These are phyloP conservation scores for Aethes cnicana DNA, from an alignment of 2,888 invertebrate genomes.

Conservation along the genomic window DNA sequence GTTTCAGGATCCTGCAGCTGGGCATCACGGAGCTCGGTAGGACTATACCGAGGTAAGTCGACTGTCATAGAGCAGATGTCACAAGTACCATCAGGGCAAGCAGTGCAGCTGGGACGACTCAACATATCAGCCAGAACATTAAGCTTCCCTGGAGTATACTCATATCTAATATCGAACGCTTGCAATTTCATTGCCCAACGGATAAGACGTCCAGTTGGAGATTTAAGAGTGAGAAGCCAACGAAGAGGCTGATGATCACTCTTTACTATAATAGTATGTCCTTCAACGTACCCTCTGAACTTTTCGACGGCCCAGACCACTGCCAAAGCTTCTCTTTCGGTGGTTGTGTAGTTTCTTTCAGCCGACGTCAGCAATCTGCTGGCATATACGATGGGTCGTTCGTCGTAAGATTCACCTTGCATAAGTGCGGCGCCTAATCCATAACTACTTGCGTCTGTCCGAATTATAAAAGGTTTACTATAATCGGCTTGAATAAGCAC, in stretches of 20 bases:
- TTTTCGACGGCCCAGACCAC: conserved; percentile 14
- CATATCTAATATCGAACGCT: conserved; percentile 1
- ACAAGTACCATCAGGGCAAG: no score
- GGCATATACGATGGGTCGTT: conserved; percentile 20
- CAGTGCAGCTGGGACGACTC: no score
- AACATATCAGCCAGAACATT: conserved; percentile 52
- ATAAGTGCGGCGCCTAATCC: conserved; percentile 33
- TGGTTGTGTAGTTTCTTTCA: conserved; percentile 51
- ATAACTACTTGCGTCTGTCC: conserved; percentile 45
- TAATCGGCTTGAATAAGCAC: conserved; percentile 35
- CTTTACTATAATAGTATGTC: conserved; percentile 50
- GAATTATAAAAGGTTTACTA: conserved; percentile 38
- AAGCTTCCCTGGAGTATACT: conserved; percentile 35
- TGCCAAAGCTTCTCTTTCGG: conserved; percentile 45
- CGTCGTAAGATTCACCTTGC: conserved; percentile 24
- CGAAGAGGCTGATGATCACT: conserved; percentile 54
- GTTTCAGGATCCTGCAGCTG: conserved; percentile 19
- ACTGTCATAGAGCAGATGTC: background rate
- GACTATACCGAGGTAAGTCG: background rate
- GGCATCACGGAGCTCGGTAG: conserved; percentile 5
- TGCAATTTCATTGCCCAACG: conserved; percentile 7
- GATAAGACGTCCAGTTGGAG: conserved; percentile 1
- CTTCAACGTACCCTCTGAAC: conserved; percentile 42
- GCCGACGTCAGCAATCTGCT: conserved; percentile 18
- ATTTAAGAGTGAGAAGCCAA: conserved; percentile 2